A percentile compares a stretch with the other conserved stretches of the same genome.
These are phyloP conservation scores for Agapornis roseicollis DNA, from an alignment of 2,113 vertebrate species.

Conservation along the genomic window DNA sequence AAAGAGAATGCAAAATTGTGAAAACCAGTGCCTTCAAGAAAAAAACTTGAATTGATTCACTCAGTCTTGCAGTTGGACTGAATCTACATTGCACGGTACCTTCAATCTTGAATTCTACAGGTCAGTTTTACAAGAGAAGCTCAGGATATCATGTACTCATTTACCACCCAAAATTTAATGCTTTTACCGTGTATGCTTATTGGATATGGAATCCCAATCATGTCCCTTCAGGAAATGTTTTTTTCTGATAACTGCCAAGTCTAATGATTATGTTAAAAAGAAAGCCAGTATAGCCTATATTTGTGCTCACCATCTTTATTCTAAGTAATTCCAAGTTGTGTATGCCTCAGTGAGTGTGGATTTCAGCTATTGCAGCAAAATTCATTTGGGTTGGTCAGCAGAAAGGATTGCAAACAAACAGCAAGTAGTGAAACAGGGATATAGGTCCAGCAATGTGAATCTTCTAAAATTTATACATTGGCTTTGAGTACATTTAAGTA, in stretches of 20 bases:
- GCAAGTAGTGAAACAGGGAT: not conserved
- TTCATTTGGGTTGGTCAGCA: not conserved
- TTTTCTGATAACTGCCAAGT: not conserved
- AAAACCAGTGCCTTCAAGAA: not conserved
- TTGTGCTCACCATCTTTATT: not conserved
- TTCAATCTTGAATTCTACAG: not conserved
- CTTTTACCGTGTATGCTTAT: not conserved
- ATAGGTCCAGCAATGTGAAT: not conserved
- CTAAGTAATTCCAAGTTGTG: not conserved
- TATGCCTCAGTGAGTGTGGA: not conserved
- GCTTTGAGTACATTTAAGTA: not conserved
- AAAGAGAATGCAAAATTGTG: not conserved
- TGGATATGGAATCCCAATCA: not conserved
- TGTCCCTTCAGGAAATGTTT: not conserved
- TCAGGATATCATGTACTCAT: not conserved
- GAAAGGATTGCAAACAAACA: not conserved
- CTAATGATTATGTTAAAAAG: not conserved
- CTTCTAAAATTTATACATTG: not conserved
- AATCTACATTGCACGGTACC: not conserved
- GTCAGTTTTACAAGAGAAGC: not conserved
- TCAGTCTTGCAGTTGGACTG: not conserved
- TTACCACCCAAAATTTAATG: not conserved
- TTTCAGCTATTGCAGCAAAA: not conserved
- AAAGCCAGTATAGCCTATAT: not conserved
- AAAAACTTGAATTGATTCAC: not conserved